Conservation (phyloP, 2,113 vertebrate species). For the Nibea coibor region DNA sequence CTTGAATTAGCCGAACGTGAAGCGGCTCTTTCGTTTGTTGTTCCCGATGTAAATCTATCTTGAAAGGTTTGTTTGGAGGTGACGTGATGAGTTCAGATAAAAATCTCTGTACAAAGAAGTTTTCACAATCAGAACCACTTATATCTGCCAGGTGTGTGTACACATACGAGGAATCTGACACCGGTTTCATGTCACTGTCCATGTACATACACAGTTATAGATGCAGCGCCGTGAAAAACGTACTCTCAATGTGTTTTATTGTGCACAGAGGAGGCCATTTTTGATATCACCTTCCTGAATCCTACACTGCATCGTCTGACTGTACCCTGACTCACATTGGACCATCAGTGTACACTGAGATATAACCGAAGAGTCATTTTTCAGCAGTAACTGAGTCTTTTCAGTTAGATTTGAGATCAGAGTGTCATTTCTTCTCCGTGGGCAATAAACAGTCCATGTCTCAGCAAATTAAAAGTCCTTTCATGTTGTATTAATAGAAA, state of each 20-base stretch:
- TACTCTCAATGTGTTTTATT: not conserved
- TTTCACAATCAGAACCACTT: too few relatives aligned
- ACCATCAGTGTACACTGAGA: not conserved
- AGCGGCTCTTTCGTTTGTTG: too few relatives aligned
- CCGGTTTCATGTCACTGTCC: too few relatives aligned
- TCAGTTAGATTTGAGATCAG: not conserved
- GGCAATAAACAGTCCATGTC: too few relatives aligned
- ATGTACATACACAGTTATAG: too few relatives aligned
- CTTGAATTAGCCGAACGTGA: not conserved
- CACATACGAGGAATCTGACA: too few relatives aligned
- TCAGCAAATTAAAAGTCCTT: not conserved
- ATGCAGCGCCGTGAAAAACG: too few relatives aligned
- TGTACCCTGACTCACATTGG: not conserved
- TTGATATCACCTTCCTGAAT: not conserved
- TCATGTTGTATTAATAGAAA: not conserved
- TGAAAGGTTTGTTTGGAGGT: not conserved
- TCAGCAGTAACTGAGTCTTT: conserved; percentile 4
- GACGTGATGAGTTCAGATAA: not conserved
- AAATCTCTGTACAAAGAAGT: not conserved
- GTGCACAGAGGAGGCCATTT: not conserved
- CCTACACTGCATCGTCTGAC: not conserved
- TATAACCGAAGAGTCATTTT: not conserved
- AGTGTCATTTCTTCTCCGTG: not conserved
- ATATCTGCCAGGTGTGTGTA: too few relatives aligned
- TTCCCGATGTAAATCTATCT: not conserved